Percentiles rank a stretch among this genome's conserved stretches.
These are phyloP conservation scores for Microchrysa polita DNA, from an alignment of 2,888 invertebrate genomes.

Conservation along the genomic window DNA sequence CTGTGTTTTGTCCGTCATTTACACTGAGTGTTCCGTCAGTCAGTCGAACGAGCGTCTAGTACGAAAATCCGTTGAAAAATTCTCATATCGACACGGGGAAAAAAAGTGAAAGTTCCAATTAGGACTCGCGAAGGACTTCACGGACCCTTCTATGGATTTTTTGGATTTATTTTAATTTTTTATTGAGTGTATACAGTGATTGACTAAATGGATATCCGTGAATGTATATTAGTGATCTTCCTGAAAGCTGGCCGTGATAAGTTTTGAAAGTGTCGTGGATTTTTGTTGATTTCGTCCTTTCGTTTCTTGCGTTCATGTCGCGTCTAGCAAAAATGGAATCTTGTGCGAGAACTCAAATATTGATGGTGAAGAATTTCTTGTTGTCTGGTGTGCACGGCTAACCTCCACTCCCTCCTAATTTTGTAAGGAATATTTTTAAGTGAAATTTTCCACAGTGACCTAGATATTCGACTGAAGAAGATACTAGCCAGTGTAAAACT, in stretches of 20 bases:
- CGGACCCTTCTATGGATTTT: too few species aligned
- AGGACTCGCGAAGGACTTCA: neutral
- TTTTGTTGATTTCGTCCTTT: too few species aligned
- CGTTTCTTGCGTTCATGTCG: neutral
- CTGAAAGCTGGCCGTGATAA: too few species aligned
- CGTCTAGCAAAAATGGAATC: conserved; percentile 23
- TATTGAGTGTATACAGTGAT: too few species aligned
- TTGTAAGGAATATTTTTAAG: neutral
- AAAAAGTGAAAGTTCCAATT: neutral
- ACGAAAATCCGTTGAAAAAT: too few species aligned
- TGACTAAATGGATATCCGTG: too few species aligned
- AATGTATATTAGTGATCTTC: too few species aligned
- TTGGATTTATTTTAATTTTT: too few species aligned
- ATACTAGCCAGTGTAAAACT: neutral
- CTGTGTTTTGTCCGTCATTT: neutral
- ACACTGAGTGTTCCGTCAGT: too few species aligned
- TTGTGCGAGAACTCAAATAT: neutral
- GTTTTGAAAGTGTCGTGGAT: too few species aligned
- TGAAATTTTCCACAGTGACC: neutral
- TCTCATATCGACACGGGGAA: neutral
- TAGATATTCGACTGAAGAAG: neutral
- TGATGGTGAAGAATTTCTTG: conserved; percentile 14
- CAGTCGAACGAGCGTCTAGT: too few species aligned
- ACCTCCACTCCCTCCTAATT: too few species aligned
- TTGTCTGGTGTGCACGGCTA: conserved; percentile 4